Percentiles rank a stretch among this genome's conserved stretches.
Conservation (phyloP, 2,888 invertebrate species). For the Lithophane ornitopus region DNA sequence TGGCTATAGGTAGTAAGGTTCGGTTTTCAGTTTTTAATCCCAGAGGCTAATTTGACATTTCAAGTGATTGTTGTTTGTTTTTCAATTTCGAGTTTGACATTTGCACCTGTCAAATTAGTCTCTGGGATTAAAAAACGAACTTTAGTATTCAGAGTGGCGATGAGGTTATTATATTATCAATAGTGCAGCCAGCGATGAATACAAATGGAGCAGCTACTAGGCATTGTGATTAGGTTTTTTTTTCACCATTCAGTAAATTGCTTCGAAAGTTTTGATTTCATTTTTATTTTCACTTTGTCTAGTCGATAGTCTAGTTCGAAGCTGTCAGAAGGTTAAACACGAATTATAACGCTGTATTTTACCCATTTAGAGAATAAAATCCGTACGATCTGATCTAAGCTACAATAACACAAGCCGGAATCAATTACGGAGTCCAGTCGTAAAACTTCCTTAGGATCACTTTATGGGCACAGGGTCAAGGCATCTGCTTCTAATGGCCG, state of each 20-base stretch:
- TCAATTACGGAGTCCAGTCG: slow-evolving; percentile 74
- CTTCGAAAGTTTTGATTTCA: neutral
- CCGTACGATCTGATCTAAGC: slow-evolving; percentile 38
- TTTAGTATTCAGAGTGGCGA: too few relatives aligned
- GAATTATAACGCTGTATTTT: neutral
- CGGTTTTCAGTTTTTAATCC: too few relatives aligned
- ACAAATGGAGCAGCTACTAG: too few relatives aligned
- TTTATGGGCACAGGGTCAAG: slow-evolving; percentile 74
- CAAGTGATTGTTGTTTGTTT: too few relatives aligned
- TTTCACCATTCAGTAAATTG: neutral
- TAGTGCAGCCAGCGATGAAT: too few relatives aligned
- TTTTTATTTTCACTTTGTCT: neutral
- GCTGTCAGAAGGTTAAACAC: neutral
- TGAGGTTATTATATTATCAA: too few relatives aligned
- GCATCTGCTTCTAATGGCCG: slow-evolving; percentile 74
- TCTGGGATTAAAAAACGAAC: too few relatives aligned
- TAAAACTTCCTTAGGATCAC: slow-evolving; percentile 72
- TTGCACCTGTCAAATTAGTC: too few relatives aligned
- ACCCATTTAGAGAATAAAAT: slow-evolving; percentile 1
- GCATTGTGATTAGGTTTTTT: neutral
- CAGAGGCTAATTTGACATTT: too few relatives aligned
- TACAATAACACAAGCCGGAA: slow-evolving; percentile 68
- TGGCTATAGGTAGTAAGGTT: too few relatives aligned
- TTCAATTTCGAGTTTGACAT: too few relatives aligned
- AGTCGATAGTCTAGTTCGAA: neutral